Conservation (phyloP, 2,113 vertebrate genomes). For the Heteronetta atricapilla region DNA sequence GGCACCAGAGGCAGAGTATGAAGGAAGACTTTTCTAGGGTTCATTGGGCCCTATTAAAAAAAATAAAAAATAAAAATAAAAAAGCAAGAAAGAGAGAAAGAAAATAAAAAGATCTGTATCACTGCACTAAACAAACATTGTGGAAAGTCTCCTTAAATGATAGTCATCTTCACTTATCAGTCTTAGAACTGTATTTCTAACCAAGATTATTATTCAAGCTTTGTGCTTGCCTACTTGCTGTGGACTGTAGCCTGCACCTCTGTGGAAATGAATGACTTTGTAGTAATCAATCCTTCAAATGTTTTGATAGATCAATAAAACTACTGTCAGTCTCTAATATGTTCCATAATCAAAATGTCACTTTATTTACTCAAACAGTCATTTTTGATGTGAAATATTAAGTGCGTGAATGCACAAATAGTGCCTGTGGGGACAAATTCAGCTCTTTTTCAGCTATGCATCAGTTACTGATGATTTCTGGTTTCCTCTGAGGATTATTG, state of each 20-base stretch:
- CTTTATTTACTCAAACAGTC: constrained; percentile 50
- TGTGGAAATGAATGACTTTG: neutral
- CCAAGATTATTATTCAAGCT: neutral
- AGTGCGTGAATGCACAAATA: neutral
- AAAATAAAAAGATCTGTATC: neutral
- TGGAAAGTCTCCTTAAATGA: neutral
- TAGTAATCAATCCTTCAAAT: constrained; percentile 47
- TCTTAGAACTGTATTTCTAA: neutral
- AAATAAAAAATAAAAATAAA: too few relatives aligned
- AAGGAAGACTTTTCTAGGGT: neutral
- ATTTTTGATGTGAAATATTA: constrained; percentile 39
- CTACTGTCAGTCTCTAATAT: constrained; percentile 4
- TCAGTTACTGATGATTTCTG: constrained; percentile 15
- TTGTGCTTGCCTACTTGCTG: neutral
- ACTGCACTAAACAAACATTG: neutral
- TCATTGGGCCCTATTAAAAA: neutral
- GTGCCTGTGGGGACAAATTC: neutral
- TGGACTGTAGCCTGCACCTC: neutral
- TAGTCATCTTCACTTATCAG: neutral
- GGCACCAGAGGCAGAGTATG: neutral
- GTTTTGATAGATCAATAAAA: constrained; percentile 34
- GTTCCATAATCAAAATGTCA: constrained; percentile 42
- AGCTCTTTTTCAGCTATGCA: neutral
- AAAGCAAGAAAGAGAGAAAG: too few relatives aligned
- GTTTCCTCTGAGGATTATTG: neutral